Evolutionary conservation across 2,797 vertebrate species (phyloP).

Genomic region (Semotilus atromaculatus): DNA sequence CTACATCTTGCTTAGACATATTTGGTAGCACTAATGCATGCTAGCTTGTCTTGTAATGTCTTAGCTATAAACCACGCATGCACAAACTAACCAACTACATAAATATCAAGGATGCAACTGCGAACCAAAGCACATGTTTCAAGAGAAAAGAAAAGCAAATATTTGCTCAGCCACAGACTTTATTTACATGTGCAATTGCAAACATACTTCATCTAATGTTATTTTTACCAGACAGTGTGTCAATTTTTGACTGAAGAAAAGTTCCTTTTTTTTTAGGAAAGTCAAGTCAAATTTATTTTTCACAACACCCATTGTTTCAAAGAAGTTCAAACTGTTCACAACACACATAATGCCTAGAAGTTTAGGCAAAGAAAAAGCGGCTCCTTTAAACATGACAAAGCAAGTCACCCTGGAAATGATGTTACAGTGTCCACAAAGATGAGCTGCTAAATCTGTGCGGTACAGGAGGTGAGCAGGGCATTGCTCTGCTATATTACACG

Average conservation of each 20-base stretch:
- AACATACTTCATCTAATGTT: neutral
- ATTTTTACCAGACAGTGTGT: neutral
- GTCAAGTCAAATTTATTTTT: neutral
- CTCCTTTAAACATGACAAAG: neutral
- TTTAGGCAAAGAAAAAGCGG: neutral
- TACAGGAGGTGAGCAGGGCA: conserved; percentile 42
- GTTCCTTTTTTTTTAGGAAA: neutral
- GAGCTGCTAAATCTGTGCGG: conserved; percentile 5
- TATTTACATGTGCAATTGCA: neutral
- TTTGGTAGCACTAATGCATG: neutral
- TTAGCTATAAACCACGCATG: too few species aligned
- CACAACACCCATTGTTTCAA: neutral
- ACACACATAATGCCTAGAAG: neutral
- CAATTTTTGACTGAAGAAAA: neutral
- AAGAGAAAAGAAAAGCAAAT: neutral
- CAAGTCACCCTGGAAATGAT: neutral
- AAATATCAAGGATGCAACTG: neutral
- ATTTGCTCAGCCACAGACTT: neutral
- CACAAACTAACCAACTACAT: neutral
- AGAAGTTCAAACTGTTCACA: neutral
- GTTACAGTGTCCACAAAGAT: neutral
- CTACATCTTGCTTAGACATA: neutral
- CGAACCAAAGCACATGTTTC: neutral
- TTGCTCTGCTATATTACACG: conserved; percentile 56
- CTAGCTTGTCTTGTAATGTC: too few species aligned